A percentile compares a stretch with the other conserved stretches of the same genome.
Conservation (phyloP, 2,113 vertebrate species). For the Micronycteris hirsuta region DNA sequence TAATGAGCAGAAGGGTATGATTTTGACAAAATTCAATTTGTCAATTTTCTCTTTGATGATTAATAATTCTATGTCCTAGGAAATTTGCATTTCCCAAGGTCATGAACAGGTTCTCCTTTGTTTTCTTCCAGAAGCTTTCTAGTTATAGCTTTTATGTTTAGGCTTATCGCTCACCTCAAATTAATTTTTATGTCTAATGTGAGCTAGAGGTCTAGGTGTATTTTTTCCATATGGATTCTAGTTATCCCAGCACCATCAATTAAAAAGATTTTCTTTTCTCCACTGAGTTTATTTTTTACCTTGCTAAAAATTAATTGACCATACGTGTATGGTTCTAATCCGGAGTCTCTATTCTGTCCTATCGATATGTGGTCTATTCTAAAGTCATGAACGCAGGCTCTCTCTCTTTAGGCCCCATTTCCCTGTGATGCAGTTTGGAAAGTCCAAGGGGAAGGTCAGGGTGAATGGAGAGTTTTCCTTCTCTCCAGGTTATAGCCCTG, state of each 20-base stretch:
- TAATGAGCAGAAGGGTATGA: conserved; percentile 4
- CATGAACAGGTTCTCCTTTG: background rate
- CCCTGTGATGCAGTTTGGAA: background rate
- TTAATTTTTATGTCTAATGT: background rate
- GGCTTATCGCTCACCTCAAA: conserved; percentile 19
- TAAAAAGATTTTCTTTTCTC: conserved; percentile 16
- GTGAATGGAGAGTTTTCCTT: background rate
- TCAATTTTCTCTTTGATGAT: background rate
- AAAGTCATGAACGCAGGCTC: background rate
- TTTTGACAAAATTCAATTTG: conserved; percentile 37
- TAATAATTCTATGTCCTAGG: background rate
- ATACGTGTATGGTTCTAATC: background rate
- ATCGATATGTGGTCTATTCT: background rate
- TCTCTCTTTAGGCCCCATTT: background rate
- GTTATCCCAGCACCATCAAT: background rate
- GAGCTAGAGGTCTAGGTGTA: background rate
- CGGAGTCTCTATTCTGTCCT: background rate
- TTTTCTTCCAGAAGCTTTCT: background rate
- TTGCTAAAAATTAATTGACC: conserved; percentile 40
- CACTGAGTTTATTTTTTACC: background rate
- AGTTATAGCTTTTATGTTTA: background rate
- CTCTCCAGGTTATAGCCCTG: background rate
- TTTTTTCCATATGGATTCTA: background rate
- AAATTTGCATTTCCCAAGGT: background rate
- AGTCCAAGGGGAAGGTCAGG: background rate